Conservation (phyloP, 2,797 vertebrate species). For the Halcyon leucocephala region DNA sequence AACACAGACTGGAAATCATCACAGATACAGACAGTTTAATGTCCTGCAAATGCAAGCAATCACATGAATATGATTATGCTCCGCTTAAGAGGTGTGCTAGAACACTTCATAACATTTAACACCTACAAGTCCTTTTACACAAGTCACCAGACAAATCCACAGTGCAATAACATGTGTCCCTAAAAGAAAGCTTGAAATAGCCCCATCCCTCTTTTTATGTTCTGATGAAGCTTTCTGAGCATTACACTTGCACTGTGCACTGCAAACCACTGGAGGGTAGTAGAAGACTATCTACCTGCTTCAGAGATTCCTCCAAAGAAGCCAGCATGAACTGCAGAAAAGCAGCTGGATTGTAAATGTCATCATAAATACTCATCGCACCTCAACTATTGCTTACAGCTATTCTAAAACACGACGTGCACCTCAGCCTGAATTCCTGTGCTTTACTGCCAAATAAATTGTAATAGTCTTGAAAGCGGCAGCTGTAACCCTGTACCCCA, state of each 20-base stretch:
- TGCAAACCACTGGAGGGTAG: constrained; percentile 55
- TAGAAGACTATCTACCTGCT: not conserved
- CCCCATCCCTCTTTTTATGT: not conserved
- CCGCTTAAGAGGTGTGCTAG: not conserved
- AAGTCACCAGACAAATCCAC: not conserved
- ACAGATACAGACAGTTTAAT: not conserved
- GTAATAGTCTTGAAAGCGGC: not conserved
- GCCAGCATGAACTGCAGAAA: not conserved
- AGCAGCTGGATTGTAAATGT: not conserved
- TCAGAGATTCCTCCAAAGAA: not conserved
- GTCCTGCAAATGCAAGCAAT: not conserved
- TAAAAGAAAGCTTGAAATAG: not conserved
- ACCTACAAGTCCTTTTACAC: not conserved
- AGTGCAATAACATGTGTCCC: not conserved
- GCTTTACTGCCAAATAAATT: not conserved
- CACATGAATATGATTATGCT: rapidly evolving
- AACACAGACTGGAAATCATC: not conserved
- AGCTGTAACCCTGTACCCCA: not conserved
- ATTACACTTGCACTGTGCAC: not conserved
- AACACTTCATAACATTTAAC: not conserved
- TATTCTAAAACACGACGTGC: not conserved
- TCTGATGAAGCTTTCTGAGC: not conserved
- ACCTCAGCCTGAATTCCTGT: not conserved
- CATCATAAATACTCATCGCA: not conserved
- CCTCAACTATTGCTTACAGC: not conserved